Percentiles rank a stretch among this genome's conserved stretches.
Evolutionary conservation across 2,888 invertebrate species (phyloP).

Genomic region (Scotopteryx bipunctaria): DNA sequence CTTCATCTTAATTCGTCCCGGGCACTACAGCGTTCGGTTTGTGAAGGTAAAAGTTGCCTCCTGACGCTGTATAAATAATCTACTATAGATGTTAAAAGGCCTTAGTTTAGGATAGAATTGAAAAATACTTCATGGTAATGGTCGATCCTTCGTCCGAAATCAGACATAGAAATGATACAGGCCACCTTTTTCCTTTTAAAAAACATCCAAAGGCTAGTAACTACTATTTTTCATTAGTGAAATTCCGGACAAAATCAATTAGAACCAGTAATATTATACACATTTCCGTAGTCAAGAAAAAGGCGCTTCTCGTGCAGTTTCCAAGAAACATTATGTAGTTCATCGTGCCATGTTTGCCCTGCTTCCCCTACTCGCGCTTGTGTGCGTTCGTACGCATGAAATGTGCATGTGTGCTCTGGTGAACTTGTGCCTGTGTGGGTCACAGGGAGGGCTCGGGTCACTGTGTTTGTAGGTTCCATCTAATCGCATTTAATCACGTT

Average conservation of each 20-base stretch:
- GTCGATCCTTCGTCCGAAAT: too few species aligned
- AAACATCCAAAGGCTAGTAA: too few species aligned
- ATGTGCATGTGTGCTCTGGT: constrained; percentile 33
- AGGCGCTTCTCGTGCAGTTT: constrained; percentile 33
- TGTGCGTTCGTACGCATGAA: constrained; percentile 41
- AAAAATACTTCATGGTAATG: too few species aligned
- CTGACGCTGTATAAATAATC: too few species aligned
- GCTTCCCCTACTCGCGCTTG: constrained; percentile 42
- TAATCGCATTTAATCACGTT: constrained; percentile 60
- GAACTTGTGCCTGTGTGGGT: constrained; percentile 49
- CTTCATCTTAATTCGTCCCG: too few species aligned
- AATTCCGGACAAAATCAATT: neutral
- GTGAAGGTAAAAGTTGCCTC: too few species aligned
- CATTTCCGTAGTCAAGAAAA: constrained; percentile 39
- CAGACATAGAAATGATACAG: too few species aligned
- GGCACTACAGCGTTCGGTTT: too few species aligned
- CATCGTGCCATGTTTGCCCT: constrained; percentile 48
- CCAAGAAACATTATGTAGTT: constrained; percentile 50
- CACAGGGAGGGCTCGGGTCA: constrained; percentile 63
- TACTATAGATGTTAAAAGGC: too few species aligned
- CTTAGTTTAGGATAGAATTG: too few species aligned
- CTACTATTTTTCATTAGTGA: too few species aligned
- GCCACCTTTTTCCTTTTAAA: too few species aligned
- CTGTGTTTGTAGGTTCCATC: constrained; percentile 70
- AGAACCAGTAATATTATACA: constrained; percentile 3